Base-by-base conservation (phyloP, 2,113 vertebrate genomes). In the Tragelaphus strepsiceros region DNA sequence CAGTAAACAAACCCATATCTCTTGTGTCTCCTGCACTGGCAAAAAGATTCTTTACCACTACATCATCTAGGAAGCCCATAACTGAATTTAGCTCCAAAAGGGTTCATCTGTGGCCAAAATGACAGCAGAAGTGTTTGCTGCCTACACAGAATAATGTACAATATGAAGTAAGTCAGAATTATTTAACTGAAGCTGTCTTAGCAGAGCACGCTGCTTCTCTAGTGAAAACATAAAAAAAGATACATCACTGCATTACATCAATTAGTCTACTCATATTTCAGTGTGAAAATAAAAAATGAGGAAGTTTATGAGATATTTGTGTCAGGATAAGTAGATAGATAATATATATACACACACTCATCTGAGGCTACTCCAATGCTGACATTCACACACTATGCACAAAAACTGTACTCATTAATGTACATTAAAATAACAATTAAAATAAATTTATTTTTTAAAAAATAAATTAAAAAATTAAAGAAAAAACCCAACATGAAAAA, bases 221-320 rank as follows among this genome's bases (percentile, higher is more conserved):
- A 61, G 16, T 54, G 58, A 95, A 96, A 35, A 87, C 12, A 92
- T 67, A 64, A 87, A 98, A 93, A 95, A 88, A 80, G 86, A 96
- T 46, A 97, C 5, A 95, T 92, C 56, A 53, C 28, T 49, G 1
- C 43, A 22, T 90, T 97, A 35, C 46, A 46, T 59, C 84, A 98
- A 93, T 88, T 97, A 95, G 92, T 62, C 93, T 83, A 56, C 21
- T 77, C 53, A 54, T 74, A n/a, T 95, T 78, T 94, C 86, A 67
- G 21, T 30, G 6, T 78, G 35, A 87, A 62, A 90, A 64, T 67
- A 93, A 90, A 49, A 96, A 97, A 51, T 49, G 46, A 77, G 32
- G 39, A 86, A 39, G 2, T 39, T 19, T 26, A 85, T 80, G 21
- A 77, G 11, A 9, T 95, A 51, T 58, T 74, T 59, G 1, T 93